Evolutionary conservation across 2,113 vertebrate species (phyloP).

Genomic region (Physeter macrocephalus): DNA sequence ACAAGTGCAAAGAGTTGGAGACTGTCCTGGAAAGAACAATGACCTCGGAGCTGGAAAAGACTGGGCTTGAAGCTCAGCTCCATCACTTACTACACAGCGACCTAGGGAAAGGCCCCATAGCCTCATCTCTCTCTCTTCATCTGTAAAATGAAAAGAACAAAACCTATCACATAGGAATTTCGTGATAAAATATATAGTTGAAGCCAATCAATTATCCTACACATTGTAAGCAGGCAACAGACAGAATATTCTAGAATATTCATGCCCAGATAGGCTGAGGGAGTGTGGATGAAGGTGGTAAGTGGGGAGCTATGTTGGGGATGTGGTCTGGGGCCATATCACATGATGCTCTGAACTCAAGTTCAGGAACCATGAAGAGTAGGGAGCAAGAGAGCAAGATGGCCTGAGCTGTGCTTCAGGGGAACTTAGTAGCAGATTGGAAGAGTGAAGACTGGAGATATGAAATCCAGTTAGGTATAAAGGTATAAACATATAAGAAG

Average conservation of each 20-base stretch:
- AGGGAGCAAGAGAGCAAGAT: accelerated
- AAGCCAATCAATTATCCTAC: not conserved
- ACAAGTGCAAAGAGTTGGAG: not conserved
- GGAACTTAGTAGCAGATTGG: not conserved
- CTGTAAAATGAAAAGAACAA: not conserved
- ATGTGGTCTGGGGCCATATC: not conserved
- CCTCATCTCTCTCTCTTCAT: not conserved
- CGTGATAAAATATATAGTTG: not conserved
- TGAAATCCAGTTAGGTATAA: not conserved
- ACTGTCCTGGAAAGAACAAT: not conserved
- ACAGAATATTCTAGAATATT: not conserved
- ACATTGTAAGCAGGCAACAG: not conserved
- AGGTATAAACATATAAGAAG: not conserved
- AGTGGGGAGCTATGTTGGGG: not conserved
- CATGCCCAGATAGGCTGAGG: not conserved
- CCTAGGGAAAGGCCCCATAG: not conserved
- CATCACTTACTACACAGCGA: not conserved
- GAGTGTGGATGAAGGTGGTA: not conserved
- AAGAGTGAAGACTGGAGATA: not conserved
- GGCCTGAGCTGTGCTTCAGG: not conserved
- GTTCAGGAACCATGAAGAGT: not conserved
- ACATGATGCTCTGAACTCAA: not conserved
- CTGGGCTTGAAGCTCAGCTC: not conserved
- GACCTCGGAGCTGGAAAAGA: not conserved
- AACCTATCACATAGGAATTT: not conserved